phyloP scores from a whole-genome alignment of 2,888 invertebrate genomes.

The Escarpia spicata region DNA sequence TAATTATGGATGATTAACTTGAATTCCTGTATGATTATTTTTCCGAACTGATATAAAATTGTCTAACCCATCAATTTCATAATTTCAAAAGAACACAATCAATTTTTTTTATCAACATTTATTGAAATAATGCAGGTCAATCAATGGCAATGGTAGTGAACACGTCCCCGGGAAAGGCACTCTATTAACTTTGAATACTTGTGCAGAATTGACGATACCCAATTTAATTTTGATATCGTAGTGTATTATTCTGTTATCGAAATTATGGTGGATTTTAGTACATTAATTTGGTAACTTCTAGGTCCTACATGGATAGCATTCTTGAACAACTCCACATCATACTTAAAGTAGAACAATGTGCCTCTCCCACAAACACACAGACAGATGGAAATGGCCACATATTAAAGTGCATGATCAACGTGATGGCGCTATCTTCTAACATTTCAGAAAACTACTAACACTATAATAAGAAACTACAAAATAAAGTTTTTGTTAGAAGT shows the following conservation, averaged over 20 bases:
- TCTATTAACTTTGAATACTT: not conserved
- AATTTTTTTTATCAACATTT: not conserved
- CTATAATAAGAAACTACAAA: not conserved
- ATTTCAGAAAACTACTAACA: not conserved
- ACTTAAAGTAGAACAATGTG: not conserved
- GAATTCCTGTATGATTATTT: too few species aligned
- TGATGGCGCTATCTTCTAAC: not conserved
- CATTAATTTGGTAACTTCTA: too few species aligned
- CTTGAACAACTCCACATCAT: too few species aligned
- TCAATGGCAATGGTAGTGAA: not conserved
- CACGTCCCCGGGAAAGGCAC: conserved; percentile 6
- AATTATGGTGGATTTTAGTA: too few species aligned
- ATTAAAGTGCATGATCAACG: not conserved
- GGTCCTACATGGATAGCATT: too few species aligned
- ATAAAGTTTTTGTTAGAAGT: not conserved
- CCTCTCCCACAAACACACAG: not conserved
- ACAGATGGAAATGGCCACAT: not conserved
- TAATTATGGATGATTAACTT: too few species aligned
- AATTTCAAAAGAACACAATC: not conserved
- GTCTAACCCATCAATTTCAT: not conserved
- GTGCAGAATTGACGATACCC: too few species aligned
- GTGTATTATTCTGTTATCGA: too few species aligned
- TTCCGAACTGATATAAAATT: too few species aligned
- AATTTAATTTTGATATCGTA: too few species aligned
- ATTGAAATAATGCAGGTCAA: not conserved